Conservation (phyloP, 2,888 invertebrate genomes). For the Epiblema foenella region DNA sequence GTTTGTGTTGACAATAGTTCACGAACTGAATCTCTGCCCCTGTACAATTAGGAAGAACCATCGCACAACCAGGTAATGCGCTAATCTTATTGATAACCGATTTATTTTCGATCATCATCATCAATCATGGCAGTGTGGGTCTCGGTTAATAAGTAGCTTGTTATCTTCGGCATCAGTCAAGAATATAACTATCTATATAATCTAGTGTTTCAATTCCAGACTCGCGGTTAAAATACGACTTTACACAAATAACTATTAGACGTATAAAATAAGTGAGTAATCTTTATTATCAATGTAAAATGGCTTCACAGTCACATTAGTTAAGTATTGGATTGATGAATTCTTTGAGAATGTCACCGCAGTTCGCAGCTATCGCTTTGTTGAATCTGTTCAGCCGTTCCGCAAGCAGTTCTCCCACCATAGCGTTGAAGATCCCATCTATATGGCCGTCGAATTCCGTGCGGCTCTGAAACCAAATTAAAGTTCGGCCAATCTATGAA, state of each 20-base stretch:
- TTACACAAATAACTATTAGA: too few species aligned
- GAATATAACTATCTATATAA: background rate
- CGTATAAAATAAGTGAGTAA: too few species aligned
- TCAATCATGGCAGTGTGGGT: slow-evolving; percentile 33
- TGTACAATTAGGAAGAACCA: slow-evolving; percentile 15
- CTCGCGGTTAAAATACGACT: too few species aligned
- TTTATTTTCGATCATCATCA: slow-evolving; percentile 19
- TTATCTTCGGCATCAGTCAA: slow-evolving; percentile 9
- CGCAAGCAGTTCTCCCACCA: slow-evolving; percentile 63
- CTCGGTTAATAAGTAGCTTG: background rate
- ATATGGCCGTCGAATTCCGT: slow-evolving; percentile 66
- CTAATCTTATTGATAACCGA: slow-evolving; percentile 37
- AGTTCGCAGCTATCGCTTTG: slow-evolving; percentile 51
- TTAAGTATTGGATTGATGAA: slow-evolving; percentile 55
- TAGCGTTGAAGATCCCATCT: slow-evolving; percentile 63
- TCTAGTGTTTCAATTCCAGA: too few species aligned
- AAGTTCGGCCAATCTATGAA: background rate
- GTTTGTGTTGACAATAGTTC: slow-evolving; percentile 15
- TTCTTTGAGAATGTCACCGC: slow-evolving; percentile 48
- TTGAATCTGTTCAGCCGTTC: slow-evolving; percentile 63
- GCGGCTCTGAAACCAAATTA: slow-evolving; percentile 57
- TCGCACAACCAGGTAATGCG: slow-evolving; percentile 12
- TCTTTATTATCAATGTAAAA: slow-evolving; percentile 33
- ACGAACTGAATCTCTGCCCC: slow-evolving; percentile 23
- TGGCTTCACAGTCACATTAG: slow-evolving; percentile 57